Evolutionary conservation across 2,888 invertebrate genomes (phyloP), one percentile per base, ranked within the genome.

Genomic region (Cheilosia grossa): DNA sequence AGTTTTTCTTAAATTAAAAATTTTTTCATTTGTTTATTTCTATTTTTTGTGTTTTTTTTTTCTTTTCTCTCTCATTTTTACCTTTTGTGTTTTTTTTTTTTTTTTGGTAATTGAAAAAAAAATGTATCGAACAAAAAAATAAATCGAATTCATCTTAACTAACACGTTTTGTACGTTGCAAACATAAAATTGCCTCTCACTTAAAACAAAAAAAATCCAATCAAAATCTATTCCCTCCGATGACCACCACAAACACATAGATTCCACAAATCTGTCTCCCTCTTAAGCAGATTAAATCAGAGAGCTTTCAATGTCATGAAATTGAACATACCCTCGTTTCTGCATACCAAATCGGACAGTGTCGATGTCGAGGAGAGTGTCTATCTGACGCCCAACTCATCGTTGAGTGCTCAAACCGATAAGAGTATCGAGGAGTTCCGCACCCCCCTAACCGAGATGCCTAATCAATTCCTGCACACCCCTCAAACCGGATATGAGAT

Each of bases 231-330:
- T 37, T 37, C 37, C 13, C 24, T 37, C 33, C 63, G 56, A 51
- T 30, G 64, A 30, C 40, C 13, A 30, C 40, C 13, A 64, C 58
- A 70, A 63, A 82, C 7, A 9, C 4, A 27, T 88, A 91, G 92
- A 89, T 92, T 91, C 89, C 91, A 90, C 90, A 92, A 92, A 91
- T 91, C 92, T 89, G 90, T 91, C 90, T 91, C 91, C 90, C 91
- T 92, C 89, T 90, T 91, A 88, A 92, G 91, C 91, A 92, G 91
- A 90, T 90, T 92, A 87, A 91, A 92, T 91, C 91, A 91, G 87
- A 92, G 90, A 90, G 90, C 91, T 82, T 88, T 90, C 81, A 91
- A 90, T 87, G 90, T 89, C 78, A 91, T 92, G 90, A 91, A 91
- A 89, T 88, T 92, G 87, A 91, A 90, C 89, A 92, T 91, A 87